Conservation (phyloP, 2,113 vertebrate genomes). For the Labeo catla region DNA sequence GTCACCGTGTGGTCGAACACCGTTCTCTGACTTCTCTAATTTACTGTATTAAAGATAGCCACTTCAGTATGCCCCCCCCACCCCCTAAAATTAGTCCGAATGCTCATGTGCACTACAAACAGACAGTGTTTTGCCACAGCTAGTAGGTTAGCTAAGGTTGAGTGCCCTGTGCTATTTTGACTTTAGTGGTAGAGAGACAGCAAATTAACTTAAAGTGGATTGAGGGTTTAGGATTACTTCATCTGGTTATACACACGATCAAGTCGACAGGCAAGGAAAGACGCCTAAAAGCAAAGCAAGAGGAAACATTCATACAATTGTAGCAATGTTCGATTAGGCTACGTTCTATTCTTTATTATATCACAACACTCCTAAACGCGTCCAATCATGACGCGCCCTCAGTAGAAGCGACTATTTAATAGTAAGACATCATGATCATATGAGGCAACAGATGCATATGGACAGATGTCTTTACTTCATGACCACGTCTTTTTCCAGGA, state of each 20-base stretch:
- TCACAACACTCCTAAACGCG: not conserved
- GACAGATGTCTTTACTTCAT: not conserved
- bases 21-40: not conserved
- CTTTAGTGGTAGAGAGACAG: slow-evolving; percentile 32
- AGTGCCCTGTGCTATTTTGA: slow-evolving; percentile 40
- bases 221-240: slow-evolving; percentile 58
- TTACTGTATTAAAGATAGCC: not conserved
- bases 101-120: not conserved
- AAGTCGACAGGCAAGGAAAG: slow-evolving; percentile 8
- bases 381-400: not conserved
- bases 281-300: not conserved
- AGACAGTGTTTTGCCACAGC: slow-evolving; percentile 18
- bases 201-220: slow-evolving; percentile 55
- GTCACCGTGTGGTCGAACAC: not conserved
- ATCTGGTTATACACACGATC: slow-evolving; percentile 20
- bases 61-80: not conserved
- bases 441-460: not conserved
- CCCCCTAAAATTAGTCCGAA: not conserved
- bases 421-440: not conserved
- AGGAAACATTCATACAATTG: not conserved
- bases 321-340: not conserved
- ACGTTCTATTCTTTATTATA: not conserved
- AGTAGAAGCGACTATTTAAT: not conserved
- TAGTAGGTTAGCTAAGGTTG: slow-evolving; percentile 34
- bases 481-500: not conserved